phyloP scores from a whole-genome alignment of 2,888 invertebrate genomes.

The Dromius quadrimaculatus region DNA sequence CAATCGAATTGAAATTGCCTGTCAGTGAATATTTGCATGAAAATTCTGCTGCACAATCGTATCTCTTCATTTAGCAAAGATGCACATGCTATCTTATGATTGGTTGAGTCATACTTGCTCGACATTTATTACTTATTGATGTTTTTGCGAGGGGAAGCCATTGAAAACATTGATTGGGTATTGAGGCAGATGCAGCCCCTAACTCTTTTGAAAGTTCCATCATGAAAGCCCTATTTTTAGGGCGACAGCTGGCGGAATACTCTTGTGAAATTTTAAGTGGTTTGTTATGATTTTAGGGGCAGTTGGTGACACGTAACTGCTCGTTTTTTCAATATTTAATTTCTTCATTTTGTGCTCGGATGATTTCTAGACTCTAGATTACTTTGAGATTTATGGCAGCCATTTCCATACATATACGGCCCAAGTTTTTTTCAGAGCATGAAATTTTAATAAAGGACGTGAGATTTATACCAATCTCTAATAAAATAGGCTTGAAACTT shows the following conservation, averaged over 20 bases:
- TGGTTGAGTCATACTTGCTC: constrained; percentile 10
- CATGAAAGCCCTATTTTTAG: constrained; percentile 23
- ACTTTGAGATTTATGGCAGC: too few species aligned
- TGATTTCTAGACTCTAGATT: too few species aligned
- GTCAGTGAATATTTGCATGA: constrained; percentile 49
- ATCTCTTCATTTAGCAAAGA: constrained; percentile 44
- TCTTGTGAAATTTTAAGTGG: constrained; percentile 42
- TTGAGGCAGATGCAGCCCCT: constrained; percentile 26
- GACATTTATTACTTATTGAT: constrained; percentile 49
- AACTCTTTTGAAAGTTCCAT: constrained; percentile 35
- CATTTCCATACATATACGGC: too few species aligned
- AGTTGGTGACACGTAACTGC: neutral
- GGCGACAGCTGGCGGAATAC: constrained; percentile 37
- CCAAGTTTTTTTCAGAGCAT: too few species aligned
- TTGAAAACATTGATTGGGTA: constrained; percentile 45
- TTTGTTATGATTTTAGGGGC: constrained; percentile 41
- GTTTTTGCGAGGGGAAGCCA: constrained; percentile 18
- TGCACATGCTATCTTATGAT: constrained; percentile 7
- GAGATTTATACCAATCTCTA: too few species aligned
- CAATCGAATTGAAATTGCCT: constrained; percentile 47
- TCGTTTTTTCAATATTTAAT: constrained; percentile 48
- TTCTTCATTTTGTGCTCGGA: constrained; percentile 42
- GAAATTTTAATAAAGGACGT: too few species aligned
- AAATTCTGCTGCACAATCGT: constrained; percentile 34
- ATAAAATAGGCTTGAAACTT: too few species aligned